A percentile compares a stretch with the other conserved stretches of the same genome.
Evolutionary conservation across 2,797 vertebrate species (phyloP).

Genomic region (Smutsia gigantea): DNA sequence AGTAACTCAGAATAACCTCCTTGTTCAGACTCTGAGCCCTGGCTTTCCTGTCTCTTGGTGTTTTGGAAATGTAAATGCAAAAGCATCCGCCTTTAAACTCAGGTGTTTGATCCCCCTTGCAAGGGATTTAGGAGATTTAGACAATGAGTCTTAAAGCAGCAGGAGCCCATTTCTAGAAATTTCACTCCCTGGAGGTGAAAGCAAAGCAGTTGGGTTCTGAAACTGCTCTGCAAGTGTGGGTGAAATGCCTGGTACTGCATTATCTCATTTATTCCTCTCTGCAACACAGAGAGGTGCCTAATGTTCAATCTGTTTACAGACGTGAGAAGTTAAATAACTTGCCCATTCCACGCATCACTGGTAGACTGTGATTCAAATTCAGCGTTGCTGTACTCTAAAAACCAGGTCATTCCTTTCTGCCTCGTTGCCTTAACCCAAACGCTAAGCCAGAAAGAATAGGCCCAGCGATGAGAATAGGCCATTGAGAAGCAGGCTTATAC

Average conservation of each 20-base stretch:
- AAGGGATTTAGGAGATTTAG: constrained; percentile 12
- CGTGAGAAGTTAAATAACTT: background rate
- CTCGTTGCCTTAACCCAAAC: background rate
- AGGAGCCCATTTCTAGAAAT: background rate
- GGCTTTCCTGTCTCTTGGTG: background rate
- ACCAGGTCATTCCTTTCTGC: background rate
- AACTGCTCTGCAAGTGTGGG: background rate
- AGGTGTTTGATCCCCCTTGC: background rate
- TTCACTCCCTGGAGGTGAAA: background rate
- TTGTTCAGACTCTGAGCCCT: background rate
- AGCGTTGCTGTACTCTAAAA: background rate
- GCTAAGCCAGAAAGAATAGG: background rate
- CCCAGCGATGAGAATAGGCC: no score
- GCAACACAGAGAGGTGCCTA: background rate
- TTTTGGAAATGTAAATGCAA: background rate
- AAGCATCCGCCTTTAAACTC: background rate
- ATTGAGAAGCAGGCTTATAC: background rate
- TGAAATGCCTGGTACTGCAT: background rate
- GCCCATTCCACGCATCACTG: background rate
- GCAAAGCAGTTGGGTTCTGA: background rate
- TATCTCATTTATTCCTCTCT: background rate
- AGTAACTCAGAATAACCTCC: background rate
- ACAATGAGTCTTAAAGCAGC: background rate
- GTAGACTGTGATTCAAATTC: background rate
- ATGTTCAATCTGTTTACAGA: background rate